phyloP scores from a whole-genome alignment of 2,797 vertebrate genomes.

The Cichlasoma orientale region DNA sequence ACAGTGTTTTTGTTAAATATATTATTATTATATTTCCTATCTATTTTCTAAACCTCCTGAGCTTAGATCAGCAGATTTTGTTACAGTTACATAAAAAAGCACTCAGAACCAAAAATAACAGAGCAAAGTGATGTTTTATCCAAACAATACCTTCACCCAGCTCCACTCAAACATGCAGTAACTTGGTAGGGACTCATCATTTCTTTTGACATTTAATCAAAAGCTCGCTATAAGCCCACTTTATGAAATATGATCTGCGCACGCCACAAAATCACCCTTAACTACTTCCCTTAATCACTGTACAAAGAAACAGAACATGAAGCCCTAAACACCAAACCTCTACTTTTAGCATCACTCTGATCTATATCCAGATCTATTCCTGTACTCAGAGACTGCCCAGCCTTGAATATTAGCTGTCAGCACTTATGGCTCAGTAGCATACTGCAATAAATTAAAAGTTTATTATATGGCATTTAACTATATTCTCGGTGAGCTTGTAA shows the following conservation, averaged over 20 bases:
- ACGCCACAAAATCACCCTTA: background rate
- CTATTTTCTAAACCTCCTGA: background rate
- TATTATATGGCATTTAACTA: slow-evolving; percentile 4
- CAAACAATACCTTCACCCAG: background rate
- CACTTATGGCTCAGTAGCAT: slow-evolving; percentile 23
- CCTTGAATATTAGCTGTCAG: slow-evolving; percentile 25
- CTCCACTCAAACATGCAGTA: background rate
- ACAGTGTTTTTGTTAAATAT: background rate
- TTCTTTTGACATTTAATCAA: slow-evolving; percentile 3
- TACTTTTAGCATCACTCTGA: slow-evolving; percentile 35
- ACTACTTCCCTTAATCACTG: slow-evolving; percentile 10
- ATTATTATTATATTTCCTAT: background rate
- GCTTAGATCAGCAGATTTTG: background rate
- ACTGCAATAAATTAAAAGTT: slow-evolving; percentile 18
- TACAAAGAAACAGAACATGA: slow-evolving; percentile 12
- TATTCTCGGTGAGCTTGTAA: background rate
- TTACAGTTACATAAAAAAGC: background rate
- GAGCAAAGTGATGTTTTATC: background rate
- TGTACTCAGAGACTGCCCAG: slow-evolving; percentile 1
- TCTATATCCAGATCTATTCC: slow-evolving; percentile 50
- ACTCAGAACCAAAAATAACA: background rate
- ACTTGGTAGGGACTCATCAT: background rate
- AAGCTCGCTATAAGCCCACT: background rate
- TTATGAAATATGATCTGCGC: background rate
- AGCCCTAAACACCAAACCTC: slow-evolving; percentile 1